Percentiles rank a stretch among this genome's conserved stretches.
phyloP scores from a whole-genome alignment of 53 echinoderm and acorn worm species.

The Actinopyga echinites region DNA sequence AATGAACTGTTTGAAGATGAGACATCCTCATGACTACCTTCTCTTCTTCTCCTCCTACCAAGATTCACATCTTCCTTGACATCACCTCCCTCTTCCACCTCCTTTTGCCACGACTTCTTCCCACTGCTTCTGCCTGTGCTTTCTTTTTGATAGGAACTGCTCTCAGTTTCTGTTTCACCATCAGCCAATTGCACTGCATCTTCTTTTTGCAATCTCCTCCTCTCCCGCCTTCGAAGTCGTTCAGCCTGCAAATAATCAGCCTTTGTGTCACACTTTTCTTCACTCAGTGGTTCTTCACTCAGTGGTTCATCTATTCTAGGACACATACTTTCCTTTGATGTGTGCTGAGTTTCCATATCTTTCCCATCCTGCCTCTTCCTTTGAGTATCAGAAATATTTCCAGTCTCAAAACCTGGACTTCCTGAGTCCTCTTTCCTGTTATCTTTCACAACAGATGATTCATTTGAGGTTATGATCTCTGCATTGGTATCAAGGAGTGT shows the following conservation, averaged over 20 bases:
- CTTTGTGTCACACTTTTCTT: conserved; percentile 6
- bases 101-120: not conserved
- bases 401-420: no score
- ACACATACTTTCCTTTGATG: no score
- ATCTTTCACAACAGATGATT: no score
- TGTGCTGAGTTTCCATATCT: no score
- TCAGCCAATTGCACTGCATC: not conserved
- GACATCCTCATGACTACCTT: not conserved
- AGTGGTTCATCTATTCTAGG: no score
- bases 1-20: not conserved
- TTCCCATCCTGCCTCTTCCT: no score
- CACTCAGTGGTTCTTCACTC: no score
- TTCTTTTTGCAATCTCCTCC: conserved; percentile 1
- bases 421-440: no score
- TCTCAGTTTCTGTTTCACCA: not conserved
- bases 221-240: not conserved
- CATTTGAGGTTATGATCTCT: no score
- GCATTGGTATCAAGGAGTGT: no score
- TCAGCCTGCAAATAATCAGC: not conserved
- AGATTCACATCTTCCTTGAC: not conserved
- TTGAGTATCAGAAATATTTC: no score
- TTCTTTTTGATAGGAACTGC: not conserved
- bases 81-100: not conserved
- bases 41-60: not conserved
- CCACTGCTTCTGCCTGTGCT: no score